phyloP scores from a whole-genome alignment of 2,113 vertebrate genomes.

The Hydropotes inermis region DNA sequence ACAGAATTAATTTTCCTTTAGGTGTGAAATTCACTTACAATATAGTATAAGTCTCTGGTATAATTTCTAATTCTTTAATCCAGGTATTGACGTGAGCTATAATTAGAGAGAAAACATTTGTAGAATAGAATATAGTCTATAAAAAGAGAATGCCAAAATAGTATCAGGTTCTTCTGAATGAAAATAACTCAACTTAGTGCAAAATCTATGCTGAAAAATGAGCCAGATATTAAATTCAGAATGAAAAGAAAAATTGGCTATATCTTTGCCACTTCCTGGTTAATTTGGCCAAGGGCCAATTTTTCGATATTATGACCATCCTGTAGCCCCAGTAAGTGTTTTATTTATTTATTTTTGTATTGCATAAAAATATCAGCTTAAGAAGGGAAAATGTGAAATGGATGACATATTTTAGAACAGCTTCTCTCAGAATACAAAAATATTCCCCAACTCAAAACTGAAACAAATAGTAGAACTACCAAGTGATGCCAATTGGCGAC shows the following conservation, averaged over 20 bases:
- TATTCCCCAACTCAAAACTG: conserved; percentile 76
- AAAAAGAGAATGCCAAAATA: conserved; percentile 71
- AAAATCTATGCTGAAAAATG: conserved; percentile 70
- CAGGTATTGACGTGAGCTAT: conserved; percentile 60
- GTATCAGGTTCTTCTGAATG: conserved; percentile 70
- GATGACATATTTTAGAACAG: conserved; percentile 80
- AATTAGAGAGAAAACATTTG: conserved; percentile 69
- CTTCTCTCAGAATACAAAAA: conserved; percentile 78
- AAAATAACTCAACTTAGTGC: conserved; percentile 67
- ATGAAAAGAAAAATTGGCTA: conserved; percentile 71
- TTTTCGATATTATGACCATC: conserved; percentile 71
- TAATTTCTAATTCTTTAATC: conserved; percentile 55
- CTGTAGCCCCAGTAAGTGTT: conserved; percentile 66
- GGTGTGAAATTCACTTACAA: conserved; percentile 1
- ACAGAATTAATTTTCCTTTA: background rate
- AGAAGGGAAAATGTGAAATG: conserved; percentile 73
- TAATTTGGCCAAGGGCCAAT: conserved; percentile 60
- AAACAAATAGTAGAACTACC: conserved; percentile 74
- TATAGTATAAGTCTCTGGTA: background rate
- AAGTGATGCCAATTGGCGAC: conserved; percentile 74
- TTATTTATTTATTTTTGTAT: conserved; percentile 78
- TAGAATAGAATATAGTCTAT: conserved; percentile 55
- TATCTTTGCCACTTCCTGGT: conserved; percentile 66
- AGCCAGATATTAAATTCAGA: conserved; percentile 78
- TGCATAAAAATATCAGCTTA: conserved; percentile 74